Base-by-base conservation (phyloP, 2,113 vertebrate species). In the Dromas ardeola region DNA sequence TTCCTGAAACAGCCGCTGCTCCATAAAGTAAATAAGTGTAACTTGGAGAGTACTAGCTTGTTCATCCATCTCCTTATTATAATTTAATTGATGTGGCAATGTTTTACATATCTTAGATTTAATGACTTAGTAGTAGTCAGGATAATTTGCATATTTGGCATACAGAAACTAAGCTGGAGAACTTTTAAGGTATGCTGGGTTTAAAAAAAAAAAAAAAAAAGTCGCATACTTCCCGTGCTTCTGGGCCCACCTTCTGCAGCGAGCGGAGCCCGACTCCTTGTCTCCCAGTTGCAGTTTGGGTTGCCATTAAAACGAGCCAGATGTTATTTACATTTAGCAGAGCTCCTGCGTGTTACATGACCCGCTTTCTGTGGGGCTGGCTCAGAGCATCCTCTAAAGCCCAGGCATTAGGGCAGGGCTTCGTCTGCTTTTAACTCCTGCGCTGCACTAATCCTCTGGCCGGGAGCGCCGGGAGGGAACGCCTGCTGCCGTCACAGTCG, bases 381-480 rank as follows among this genome's bases (percentile, higher is more conserved):
- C 65, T 77, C 12, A 14, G 79, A 58, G 74, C 81, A 56, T 43
- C 62, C 15, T 72, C 85, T 77, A 58, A 88, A 93, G 40, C n/a
- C n/a, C 22, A 52, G 43, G 30, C 69, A 81, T 61, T 18, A 43
- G 21, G 55, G 25, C 69, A 38, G 40, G 27, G 30, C 36, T 91
- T 36, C 18, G 18, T 73, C 29, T 58, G 50, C 10, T 5, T 53
- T 88, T 56, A 87, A 56, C 43, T 61, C 63, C 16, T 53, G 59
- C 22, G 8, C 21, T 17, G 14, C 25, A 6, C 49, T 81, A 74
- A 91, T 49, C 62, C 67, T 25, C 27, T 27, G 73, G 17, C 40
- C 11, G 50, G 13, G 32, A 4, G 23, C 4, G 4, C 50, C 0
- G 4, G 22, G 18, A 36, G 26, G 49, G 15, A 5, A 2, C 1